These are phyloP conservation scores for Microctonus aethiopoides DNA, from an alignment of 2,888 invertebrate genomes.

Conservation along the genomic window DNA sequence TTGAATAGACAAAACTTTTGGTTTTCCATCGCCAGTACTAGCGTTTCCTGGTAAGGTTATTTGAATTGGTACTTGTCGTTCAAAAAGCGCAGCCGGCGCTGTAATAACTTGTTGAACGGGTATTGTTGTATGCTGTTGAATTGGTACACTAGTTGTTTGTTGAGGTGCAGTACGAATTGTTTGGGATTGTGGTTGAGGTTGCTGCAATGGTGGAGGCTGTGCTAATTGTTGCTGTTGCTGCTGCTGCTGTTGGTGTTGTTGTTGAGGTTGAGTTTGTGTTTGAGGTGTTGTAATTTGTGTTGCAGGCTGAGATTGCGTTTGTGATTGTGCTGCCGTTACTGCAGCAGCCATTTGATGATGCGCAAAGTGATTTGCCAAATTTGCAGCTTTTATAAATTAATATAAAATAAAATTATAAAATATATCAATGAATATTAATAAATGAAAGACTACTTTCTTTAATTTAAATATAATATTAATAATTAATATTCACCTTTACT, in stretches of 20 bases:
- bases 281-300: slow-evolving; percentile 46
- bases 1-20: slow-evolving; percentile 87
- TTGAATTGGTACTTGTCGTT: slow-evolving; percentile 70
- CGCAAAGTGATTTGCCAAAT: slow-evolving; percentile 55
- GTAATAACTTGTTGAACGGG: slow-evolving; percentile 60
- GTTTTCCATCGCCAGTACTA: slow-evolving; percentile 76
- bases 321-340: slow-evolving; percentile 52
- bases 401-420: background rate
- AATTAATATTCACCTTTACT: slow-evolving; percentile 47
- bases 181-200: slow-evolving; percentile 42
- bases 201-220: slow-evolving; percentile 35
- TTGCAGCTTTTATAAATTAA: slow-evolving; percentile 39
- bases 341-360: slow-evolving; percentile 52
- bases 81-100: slow-evolving; percentile 67
- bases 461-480: slow-evolving; percentile 1
- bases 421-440: background rate
- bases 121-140: slow-evolving; percentile 51
- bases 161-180: slow-evolving; percentile 47
- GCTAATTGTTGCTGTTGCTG: slow-evolving; percentile 43
- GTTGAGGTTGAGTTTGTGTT: slow-evolving; percentile 51
- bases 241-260: slow-evolving; percentile 47
- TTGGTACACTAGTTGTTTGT: slow-evolving; percentile 42
- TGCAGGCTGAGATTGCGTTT: slow-evolving; percentile 48
- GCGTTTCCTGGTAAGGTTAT: slow-evolving; percentile 86
- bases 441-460: background rate